Conservation (phyloP, 2,888 invertebrate genomes). For the Bombylius major region DNA sequence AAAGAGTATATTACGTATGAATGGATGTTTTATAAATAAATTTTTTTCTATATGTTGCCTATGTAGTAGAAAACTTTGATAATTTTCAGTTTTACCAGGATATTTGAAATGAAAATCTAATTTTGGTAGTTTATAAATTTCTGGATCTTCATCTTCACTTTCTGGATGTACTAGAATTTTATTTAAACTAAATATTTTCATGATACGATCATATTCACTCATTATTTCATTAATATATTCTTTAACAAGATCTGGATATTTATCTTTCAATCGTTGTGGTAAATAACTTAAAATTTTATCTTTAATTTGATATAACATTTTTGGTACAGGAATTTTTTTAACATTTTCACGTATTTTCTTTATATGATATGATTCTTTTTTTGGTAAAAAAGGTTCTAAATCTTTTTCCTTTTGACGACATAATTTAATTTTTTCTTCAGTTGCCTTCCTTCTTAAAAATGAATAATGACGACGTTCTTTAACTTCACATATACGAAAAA, state of each 20-base stretch:
- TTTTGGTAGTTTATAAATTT: conserved; percentile 31
- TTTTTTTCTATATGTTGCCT: conserved; percentile 43
- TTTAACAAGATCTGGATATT: conserved; percentile 42
- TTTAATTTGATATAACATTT: conserved; percentile 50
- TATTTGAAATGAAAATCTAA: conserved; percentile 41
- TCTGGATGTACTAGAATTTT: conserved; percentile 49
- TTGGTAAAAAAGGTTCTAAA: conserved; percentile 39
- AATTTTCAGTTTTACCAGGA: conserved; percentile 49
- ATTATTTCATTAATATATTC: conserved; percentile 41
- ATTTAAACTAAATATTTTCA: conserved; percentile 51
- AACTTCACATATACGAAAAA: conserved; percentile 30
- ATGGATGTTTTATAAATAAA: conserved; percentile 48
- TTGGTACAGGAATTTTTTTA: conserved; percentile 44
- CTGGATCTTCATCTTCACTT: conserved; percentile 36
- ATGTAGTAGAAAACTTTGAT: conserved; percentile 43
- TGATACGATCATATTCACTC: conserved; percentile 44
- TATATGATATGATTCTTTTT: conserved; percentile 41
- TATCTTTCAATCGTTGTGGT: conserved; percentile 41
- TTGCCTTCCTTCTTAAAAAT: conserved; percentile 21
- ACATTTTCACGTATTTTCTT: conserved; percentile 45
- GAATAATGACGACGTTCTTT: conserved; percentile 27
- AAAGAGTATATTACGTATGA: conserved; percentile 41
- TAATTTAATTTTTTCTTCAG: conserved; percentile 29
- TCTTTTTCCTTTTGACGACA: conserved; percentile 18
- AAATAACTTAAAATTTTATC: conserved; percentile 45